These are phyloP conservation scores for Germaria angustata DNA, from an alignment of 2,888 invertebrate genomes.

Conservation along the genomic window DNA sequence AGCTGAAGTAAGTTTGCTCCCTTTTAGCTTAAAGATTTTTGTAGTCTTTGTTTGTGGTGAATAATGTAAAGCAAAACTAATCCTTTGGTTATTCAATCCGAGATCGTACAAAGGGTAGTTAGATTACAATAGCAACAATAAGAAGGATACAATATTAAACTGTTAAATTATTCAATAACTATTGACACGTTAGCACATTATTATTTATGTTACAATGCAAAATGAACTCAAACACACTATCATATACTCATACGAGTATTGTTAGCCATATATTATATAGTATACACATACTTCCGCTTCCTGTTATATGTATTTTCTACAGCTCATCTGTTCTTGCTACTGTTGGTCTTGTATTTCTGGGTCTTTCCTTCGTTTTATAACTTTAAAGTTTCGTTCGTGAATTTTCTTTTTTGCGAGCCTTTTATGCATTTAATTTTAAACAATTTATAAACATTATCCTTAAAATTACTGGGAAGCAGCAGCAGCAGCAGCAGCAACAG, in stretches of 20 bases:
- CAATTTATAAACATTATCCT: slow-evolving; percentile 38
- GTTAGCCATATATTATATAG: too few relatives aligned
- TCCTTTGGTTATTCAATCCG: background rate
- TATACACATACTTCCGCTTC: background rate
- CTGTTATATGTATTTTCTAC: background rate
- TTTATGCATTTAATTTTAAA: slow-evolving; percentile 15
- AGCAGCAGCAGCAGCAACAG: background rate
- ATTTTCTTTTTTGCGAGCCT: background rate
- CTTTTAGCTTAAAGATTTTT: too few relatives aligned
- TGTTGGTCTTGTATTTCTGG: background rate
- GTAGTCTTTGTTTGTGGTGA: too few relatives aligned
- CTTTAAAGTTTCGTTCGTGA: background rate
- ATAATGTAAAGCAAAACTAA: background rate
- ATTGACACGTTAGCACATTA: slow-evolving; percentile 62
- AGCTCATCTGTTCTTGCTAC: background rate
- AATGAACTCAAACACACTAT: background rate
- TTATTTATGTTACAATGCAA: slow-evolving; percentile 49
- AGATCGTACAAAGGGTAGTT: background rate
- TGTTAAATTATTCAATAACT: slow-evolving; percentile 59
- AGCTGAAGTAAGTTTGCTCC: too few relatives aligned
- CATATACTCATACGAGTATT: too few relatives aligned
- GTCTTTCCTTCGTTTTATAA: background rate
- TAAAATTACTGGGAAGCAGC: background rate
- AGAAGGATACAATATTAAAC: slow-evolving; percentile 44
- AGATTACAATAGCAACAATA: background rate